Evolutionary conservation across 2,113 vertebrate genomes (phyloP).

Genomic region (Syngnathus floridae): DNA sequence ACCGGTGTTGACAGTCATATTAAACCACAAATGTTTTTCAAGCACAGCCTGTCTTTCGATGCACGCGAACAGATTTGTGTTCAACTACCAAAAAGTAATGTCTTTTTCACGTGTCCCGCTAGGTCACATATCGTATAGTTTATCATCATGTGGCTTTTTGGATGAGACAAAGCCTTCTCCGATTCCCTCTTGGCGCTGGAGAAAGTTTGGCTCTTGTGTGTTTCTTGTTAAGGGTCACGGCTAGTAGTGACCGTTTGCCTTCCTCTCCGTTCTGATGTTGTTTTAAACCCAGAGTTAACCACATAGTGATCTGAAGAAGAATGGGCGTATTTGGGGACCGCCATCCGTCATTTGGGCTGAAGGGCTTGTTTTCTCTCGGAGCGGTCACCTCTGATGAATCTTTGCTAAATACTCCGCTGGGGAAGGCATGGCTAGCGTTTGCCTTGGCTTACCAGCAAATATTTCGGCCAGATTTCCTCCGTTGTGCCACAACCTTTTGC

Average conservation of each 20-base stretch:
- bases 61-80: constrained; percentile 36
- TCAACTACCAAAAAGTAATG: constrained; percentile 36
- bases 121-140: constrained; percentile 39
- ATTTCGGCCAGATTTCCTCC: constrained; percentile 54
- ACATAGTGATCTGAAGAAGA: constrained; percentile 57
- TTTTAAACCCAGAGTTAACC: constrained; percentile 69
- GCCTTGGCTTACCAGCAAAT: constrained; percentile 71
- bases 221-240: constrained; percentile 57
- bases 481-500: constrained; percentile 75
- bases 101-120: constrained; percentile 26
- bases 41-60: constrained; percentile 14
- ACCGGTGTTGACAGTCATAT: constrained; percentile 10
- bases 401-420: constrained; percentile 54
- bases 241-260: constrained; percentile 61
- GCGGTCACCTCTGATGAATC: constrained; percentile 64
- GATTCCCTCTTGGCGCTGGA: constrained; percentile 34
- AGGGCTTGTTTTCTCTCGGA: constrained; percentile 55
- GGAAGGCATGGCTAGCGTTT: constrained; percentile 67
- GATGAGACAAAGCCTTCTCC: constrained; percentile 33
- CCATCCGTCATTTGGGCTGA: constrained; percentile 57
- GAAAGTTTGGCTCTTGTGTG: constrained; percentile 36
- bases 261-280: constrained; percentile 54
- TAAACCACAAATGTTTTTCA: constrained; percentile 9
- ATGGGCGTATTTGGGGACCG: constrained; percentile 53
- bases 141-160: constrained; percentile 32